phyloP scores from a whole-genome alignment of 2,113 vertebrate species.

The Rhinoptilus africanus region DNA sequence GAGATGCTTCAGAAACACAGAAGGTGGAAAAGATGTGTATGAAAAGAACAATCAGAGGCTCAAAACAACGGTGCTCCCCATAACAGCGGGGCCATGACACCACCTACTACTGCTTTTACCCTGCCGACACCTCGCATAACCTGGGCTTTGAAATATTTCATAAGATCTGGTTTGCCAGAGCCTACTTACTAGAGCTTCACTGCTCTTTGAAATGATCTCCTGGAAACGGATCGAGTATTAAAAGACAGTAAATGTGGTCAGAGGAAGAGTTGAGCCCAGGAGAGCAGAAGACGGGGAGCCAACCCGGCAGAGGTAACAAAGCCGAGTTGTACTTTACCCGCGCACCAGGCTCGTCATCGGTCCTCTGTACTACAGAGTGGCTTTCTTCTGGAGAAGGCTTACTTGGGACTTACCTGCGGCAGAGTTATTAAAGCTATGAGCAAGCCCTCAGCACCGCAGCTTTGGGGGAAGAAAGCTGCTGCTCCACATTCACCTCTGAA shows the following conservation, averaged over 20 bases:
- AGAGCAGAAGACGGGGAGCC: background rate
- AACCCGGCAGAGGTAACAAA: conserved; percentile 11
- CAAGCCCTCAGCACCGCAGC: background rate
- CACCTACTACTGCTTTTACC: background rate
- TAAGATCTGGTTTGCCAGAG: background rate
- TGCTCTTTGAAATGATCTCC: background rate
- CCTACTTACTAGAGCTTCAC: background rate
- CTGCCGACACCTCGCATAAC: background rate
- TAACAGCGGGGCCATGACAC: background rate
- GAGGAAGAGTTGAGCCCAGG: background rate
- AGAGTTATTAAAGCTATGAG: background rate
- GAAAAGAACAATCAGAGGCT: background rate
- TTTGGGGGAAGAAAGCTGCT: background rate
- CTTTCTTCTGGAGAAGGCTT: background rate
- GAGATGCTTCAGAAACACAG: background rate
- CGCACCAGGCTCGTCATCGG: background rate
- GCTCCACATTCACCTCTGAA: background rate
- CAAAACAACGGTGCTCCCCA: background rate
- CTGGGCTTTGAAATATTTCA: background rate
- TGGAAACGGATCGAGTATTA: background rate
- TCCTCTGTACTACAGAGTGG: background rate
- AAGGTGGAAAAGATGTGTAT: background rate
- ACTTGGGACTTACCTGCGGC: background rate
- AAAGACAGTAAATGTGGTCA: background rate
- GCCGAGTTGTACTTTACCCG: background rate